Conservation (phyloP, 1,140 invertebrate genomes). For the Drosophila quadrilineata region DNA sequence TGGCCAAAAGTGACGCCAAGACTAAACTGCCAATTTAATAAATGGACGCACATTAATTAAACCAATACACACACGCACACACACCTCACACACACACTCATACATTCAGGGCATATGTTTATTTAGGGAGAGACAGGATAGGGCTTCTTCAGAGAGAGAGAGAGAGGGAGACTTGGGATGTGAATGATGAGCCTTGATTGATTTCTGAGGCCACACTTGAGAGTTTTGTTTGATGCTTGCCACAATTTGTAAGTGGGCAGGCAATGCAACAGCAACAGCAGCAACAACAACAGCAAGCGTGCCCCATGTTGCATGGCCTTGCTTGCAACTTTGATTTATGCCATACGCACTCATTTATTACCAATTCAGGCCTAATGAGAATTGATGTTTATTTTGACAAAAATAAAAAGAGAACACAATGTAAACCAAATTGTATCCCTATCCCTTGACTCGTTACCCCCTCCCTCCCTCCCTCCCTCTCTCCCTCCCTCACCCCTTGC, state of each 20-base stretch:
- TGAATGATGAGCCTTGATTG: conserved; percentile 80
- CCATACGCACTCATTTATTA: conserved; percentile 57
- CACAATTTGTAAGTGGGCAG: conserved; percentile 61
- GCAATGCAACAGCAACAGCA: conserved; percentile 12
- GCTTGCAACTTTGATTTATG: conserved; percentile 66
- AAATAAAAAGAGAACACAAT: too few relatives aligned
- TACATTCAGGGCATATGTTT: conserved; percentile 11
- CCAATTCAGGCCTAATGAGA: conserved; percentile 77
- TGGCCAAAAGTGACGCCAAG: conserved; percentile 41
- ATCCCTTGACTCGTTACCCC: too few relatives aligned
- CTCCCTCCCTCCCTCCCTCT: too few relatives aligned
- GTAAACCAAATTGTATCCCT: too few relatives aligned
- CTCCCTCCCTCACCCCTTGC: too few relatives aligned
- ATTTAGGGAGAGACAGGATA: conserved; percentile 16
- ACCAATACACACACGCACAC: conserved; percentile 34
- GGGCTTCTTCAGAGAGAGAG: too few relatives aligned
- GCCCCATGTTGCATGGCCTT: too few relatives aligned
- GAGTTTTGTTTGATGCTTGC: conserved; percentile 61
- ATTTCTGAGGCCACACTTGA: conserved; percentile 78
- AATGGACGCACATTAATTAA: conserved; percentile 80
- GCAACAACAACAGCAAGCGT: not conserved
- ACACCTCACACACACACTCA: not conserved
- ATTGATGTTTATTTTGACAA: conserved; percentile 71
- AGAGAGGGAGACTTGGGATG: too few relatives aligned
- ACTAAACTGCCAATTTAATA: conserved; percentile 80